Evolutionary conservation across 2,888 invertebrate species (phyloP).

Genomic region (Megaustenia siamemsis): DNA sequence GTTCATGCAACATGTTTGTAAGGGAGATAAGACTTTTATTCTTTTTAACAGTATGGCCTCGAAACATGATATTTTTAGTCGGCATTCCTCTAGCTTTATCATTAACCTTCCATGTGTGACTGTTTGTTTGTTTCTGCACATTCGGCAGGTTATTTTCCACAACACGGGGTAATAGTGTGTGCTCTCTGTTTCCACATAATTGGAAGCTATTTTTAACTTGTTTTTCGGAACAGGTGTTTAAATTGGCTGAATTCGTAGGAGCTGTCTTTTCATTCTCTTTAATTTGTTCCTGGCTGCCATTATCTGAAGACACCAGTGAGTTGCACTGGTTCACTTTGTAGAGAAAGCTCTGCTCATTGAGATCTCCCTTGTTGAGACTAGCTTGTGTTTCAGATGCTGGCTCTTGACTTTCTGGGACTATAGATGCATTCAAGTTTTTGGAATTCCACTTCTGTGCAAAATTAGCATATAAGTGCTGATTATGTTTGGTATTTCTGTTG

Average conservation of each 20-base stretch:
- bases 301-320: neutral
- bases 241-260: neutral
- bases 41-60: constrained; percentile 13
- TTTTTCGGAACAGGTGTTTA: neutral
- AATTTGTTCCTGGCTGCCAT: neutral
- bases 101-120: neutral
- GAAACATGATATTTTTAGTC: neutral
- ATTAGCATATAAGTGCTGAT: too few species aligned
- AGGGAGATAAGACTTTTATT: constrained; percentile 39
- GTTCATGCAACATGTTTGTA: constrained; percentile 28
- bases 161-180: neutral
- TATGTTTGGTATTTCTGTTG: neutral
- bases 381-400: neutral
- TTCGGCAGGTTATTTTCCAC: neutral
- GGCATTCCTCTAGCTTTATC: neutral
- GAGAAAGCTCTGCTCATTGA: neutral
- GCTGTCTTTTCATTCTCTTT: neutral
- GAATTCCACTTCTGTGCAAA: too few species aligned
- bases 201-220: neutral
- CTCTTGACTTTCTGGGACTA: neutral
- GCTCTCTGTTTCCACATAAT: neutral
- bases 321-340: neutral
- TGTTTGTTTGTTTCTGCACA: neutral
- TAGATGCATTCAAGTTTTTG: neutral
- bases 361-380: neutral